Percentiles rank a stretch among this genome's conserved stretches.
Evolutionary conservation across 2,888 invertebrate species (phyloP).

Genomic region (Gryllus longicercus): DNA sequence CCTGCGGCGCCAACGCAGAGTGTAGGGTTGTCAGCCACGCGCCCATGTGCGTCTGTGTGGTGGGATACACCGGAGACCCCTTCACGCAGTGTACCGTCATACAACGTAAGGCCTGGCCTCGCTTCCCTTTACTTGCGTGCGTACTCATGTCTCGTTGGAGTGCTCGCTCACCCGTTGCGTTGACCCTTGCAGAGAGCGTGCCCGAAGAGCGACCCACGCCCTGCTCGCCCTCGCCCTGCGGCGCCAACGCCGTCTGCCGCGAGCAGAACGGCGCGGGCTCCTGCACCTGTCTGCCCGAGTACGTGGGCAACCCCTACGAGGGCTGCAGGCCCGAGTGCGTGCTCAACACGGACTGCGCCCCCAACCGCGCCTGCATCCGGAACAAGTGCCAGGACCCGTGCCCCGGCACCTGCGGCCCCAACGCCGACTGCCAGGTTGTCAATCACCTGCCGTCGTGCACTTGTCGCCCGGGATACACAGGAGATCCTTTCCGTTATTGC

Average conservation of each 20-base stretch:
- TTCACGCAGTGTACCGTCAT: conserved; percentile 51
- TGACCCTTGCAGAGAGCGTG: conserved; percentile 34
- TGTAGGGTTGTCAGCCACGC: conserved; percentile 74
- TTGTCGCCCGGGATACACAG: conserved; percentile 66
- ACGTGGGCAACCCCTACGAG: conserved; percentile 53
- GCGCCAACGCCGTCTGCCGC: conserved; percentile 42
- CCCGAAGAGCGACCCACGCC: conserved; percentile 35
- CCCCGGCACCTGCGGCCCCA: conserved; percentile 48
- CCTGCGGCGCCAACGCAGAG: conserved; percentile 67
- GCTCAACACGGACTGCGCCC: conserved; percentile 51
- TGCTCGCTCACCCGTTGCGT: neutral
- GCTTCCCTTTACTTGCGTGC: neutral
- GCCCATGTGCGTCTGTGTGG: conserved; percentile 71
- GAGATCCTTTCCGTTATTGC: conserved; percentile 65
- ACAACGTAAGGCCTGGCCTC: conserved; percentile 31
- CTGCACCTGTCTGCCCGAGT: conserved; percentile 53
- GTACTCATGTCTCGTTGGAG: neutral
- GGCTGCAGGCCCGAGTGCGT: conserved; percentile 54
- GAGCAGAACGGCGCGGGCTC: conserved; percentile 54
- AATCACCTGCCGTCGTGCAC: conserved; percentile 47
- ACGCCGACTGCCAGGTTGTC: conserved; percentile 46
- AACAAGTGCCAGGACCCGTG: conserved; percentile 59
- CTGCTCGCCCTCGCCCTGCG: conserved; percentile 39
- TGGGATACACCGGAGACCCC: conserved; percentile 70
- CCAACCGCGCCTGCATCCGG: conserved; percentile 50